Evolutionary conservation across 64 coral and sea anemone genomes (phyloP), one percentile per base, ranked within the genome.

Genomic region (Catalaphyllia jardinei): DNA sequence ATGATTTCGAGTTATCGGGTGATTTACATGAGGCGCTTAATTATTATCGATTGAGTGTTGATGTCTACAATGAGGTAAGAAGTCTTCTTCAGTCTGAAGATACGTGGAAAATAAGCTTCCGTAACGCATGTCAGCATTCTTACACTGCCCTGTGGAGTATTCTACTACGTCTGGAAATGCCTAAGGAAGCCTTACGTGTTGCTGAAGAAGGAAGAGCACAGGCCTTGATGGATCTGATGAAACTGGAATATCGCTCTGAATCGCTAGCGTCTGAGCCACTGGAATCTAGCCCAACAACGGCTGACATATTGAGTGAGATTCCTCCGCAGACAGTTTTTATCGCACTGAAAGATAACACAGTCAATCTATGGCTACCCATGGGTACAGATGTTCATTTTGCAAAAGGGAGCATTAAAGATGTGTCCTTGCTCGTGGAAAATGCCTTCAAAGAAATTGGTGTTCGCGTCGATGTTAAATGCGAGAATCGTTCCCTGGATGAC

Each of bases 201-300:
- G 74, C 86, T 46, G 86, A 88, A 27, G 19, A n/a, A 60, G 86
- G 72, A 77, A 73, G 87, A 72, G 71, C 71, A 72, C 71, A 72
- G 28, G 71, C 71, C 24, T 72, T 72, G 71, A 28, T 29, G 29
- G 87, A 89, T 67, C 51, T 50, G 6, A 78, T 89, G 75, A 10
- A 46, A 49, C 46, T 42, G 0, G 29, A 79, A 14, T 89, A 89
- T 73, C 18, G 33, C 42, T 17, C 77, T 60, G 8, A 6, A 20
- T 5, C 49, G 17, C 71, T 33, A 15, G 13, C 71, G 29, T 15
- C n/a, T 27, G 29, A 15, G 4, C 29, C 71, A 73, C 4, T 2
- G 28, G 71, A 31, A 73, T 15, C 71, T 73, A 31, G 33, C 16
- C 29, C 10, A 73, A 31, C 25, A 13, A 30, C 29, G 25, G 3